Evolutionary conservation across 2,797 vertebrate species (phyloP).

Genomic region (Avahi laniger): DNA sequence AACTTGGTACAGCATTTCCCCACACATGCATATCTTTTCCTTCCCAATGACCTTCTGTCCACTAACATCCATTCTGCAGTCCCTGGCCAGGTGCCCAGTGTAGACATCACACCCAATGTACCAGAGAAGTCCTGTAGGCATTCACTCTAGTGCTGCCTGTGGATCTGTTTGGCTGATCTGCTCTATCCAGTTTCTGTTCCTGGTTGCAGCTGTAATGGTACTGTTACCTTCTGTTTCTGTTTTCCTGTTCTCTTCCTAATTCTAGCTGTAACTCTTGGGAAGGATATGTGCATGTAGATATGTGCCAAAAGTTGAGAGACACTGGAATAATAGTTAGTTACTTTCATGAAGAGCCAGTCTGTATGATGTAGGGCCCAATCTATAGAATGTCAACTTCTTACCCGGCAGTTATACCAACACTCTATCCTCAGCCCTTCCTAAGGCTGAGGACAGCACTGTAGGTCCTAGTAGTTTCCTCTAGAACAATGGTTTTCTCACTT

Average conservation of each 20-base stretch:
- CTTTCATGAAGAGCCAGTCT: background rate
- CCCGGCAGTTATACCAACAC: background rate
- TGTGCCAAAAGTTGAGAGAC: background rate
- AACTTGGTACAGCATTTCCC: conserved; percentile 39
- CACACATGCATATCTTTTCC: background rate
- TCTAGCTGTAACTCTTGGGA: conserved; percentile 29
- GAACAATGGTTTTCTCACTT: background rate
- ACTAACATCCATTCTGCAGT: conserved; percentile 62
- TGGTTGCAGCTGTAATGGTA: background rate
- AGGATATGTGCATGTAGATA: background rate
- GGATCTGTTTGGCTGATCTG: conserved; percentile 49
- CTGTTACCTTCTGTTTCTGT: conserved; percentile 2
- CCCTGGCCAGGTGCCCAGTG: conserved; percentile 71
- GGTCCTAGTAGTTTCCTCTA: background rate
- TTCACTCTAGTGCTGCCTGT: conserved; percentile 27
- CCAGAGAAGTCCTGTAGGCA: conserved; percentile 42
- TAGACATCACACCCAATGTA: conserved; percentile 55
- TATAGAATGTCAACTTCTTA: background rate
- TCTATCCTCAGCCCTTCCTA: background rate
- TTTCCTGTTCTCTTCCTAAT: conserved; percentile 35
- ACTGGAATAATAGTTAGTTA: background rate
- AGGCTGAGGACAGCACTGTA: background rate
- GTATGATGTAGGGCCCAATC: background rate
- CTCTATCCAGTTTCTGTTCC: conserved; percentile 35
- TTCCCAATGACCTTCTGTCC: conserved; percentile 71